Conservation (phyloP, 2,113 vertebrate genomes). For the Fregetta grallaria region DNA sequence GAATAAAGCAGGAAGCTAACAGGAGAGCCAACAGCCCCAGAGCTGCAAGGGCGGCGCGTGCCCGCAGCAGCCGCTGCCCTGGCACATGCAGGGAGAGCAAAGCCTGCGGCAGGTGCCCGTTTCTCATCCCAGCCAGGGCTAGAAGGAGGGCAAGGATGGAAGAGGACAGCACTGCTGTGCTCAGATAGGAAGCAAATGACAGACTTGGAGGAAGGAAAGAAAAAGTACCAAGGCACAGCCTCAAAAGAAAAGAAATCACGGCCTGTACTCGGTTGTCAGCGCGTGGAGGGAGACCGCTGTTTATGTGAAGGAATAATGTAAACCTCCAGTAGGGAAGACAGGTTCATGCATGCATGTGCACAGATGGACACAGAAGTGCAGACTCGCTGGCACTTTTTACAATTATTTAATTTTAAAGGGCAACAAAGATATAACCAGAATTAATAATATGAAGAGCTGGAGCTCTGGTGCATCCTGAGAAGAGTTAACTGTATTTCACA, state of each 20-base stretch:
- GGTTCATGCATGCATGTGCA: not conserved
- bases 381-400: not conserved
- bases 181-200: not conserved
- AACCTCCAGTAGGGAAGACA: not conserved
- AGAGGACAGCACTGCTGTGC: not conserved
- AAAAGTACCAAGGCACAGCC: not conserved
- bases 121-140: not conserved
- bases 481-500: not conserved
- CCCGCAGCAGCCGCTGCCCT: not conserved
- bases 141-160: not conserved
- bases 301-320: not conserved
- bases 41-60: not conserved
- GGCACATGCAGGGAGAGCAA: accelerated
- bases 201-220: not conserved
- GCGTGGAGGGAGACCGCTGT: not conserved
- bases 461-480: not conserved
- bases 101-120: accelerated
- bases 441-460: not conserved
- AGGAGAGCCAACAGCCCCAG: not conserved
- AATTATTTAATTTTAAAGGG: not conserved
- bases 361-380: not conserved
- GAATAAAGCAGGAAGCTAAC: not conserved
- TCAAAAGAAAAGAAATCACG: not conserved
- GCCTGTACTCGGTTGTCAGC: not conserved
- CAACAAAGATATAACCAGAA: not conserved